A percentile compares a stretch with the other conserved stretches of the same genome.
Conservation (phyloP, 2,113 vertebrate species). For the Prunella himalayana region DNA sequence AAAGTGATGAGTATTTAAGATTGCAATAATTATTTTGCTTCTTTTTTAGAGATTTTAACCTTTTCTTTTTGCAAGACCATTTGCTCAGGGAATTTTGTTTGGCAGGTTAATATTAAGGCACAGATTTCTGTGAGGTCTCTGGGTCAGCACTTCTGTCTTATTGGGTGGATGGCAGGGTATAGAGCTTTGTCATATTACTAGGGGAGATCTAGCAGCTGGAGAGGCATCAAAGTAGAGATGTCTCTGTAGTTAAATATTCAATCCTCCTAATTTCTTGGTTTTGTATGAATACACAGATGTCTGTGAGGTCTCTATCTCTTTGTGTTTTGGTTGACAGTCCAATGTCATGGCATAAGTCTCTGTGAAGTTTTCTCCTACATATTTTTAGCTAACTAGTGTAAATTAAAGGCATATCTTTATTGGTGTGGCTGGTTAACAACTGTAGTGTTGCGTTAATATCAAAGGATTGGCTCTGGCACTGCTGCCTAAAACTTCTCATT, state of each 20-base stretch:
- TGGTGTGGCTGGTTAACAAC: neutral
- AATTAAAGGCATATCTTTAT: neutral
- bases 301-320: neutral
- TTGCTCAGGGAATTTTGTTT: neutral
- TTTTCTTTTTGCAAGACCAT: neutral
- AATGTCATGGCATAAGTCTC: neutral
- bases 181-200: neutral
- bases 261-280: neutral
- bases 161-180: neutral
- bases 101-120: neutral
- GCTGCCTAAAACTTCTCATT: neutral
- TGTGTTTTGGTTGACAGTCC: neutral
- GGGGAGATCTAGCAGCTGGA: neutral
- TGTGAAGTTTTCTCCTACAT: neutral
- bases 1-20: neutral
- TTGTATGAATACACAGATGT: neutral
- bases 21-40: neutral
- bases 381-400: neutral
- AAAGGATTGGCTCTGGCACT: neutral
- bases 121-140: slow-evolving; percentile 17
- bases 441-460: neutral
- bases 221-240: neutral
- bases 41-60: neutral
- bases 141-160: neutral
- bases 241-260: neutral